Percentiles rank a stretch among this genome's conserved stretches.
Conservation (phyloP, 2,113 vertebrate species). For the Clarias batrachus region DNA sequence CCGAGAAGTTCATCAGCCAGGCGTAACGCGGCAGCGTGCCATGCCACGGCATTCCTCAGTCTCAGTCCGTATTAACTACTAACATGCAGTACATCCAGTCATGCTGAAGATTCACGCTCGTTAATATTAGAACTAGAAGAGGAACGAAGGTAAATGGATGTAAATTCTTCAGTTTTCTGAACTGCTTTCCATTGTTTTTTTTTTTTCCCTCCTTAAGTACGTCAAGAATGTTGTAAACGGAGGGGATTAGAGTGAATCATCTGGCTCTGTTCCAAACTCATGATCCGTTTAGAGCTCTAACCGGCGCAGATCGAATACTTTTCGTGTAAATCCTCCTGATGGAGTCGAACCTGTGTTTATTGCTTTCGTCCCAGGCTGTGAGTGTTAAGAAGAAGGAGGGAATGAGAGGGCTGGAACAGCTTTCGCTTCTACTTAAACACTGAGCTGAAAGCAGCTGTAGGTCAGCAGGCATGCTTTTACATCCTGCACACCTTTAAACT, state of each 20-base stretch:
- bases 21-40: no score
- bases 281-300: conserved; percentile 33
- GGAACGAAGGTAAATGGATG: neutral
- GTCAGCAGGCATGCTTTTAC: neutral
- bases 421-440: neutral
- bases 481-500: neutral
- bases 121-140: conserved; percentile 24
- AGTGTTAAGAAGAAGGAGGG: neutral
- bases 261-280: neutral
- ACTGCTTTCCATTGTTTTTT: neutral
- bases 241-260: conserved; percentile 8
- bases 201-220: neutral
- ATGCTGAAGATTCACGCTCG: conserved; percentile 7
- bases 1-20: conserved; percentile 1
- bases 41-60: neutral
- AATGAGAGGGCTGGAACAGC: neutral
- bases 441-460: neutral
- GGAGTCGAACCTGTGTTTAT: neutral
- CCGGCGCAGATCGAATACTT: conserved; percentile 20
- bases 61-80: conserved; percentile 4
- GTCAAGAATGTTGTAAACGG: conserved; percentile 17
- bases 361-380: neutral
- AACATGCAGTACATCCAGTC: neutral
- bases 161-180: neutral
- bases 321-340: conserved; percentile 19